Evolutionary conservation across 2,113 vertebrate genomes (phyloP).

Genomic region (Bufo bufo): DNA sequence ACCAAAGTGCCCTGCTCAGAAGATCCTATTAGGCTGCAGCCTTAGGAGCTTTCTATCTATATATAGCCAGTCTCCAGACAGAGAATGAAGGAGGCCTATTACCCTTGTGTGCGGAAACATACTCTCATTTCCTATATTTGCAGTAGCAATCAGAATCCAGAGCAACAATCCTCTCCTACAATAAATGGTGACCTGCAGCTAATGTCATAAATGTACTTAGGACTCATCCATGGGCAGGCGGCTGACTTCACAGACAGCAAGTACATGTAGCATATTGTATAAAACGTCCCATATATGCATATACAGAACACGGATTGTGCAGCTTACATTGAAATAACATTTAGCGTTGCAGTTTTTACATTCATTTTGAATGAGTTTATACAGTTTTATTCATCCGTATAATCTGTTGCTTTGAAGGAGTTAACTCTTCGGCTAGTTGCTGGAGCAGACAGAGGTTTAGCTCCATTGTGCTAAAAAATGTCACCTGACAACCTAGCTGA

Average conservation of each 20-base stretch:
- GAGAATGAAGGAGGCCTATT: background rate
- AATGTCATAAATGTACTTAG: background rate
- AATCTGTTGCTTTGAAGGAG: no score
- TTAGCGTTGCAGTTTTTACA: no score
- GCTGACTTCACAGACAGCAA: background rate
- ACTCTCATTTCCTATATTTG: background rate
- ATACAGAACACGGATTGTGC: background rate
- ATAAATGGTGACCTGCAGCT: background rate
- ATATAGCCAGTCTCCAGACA: constrained; percentile 15
- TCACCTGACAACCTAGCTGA: no score
- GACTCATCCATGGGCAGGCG: background rate
- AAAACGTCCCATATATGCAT: background rate
- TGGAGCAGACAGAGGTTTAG: no score
- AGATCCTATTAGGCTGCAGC: constrained; percentile 10
- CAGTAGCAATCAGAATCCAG: background rate
- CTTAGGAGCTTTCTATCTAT: constrained; percentile 36
- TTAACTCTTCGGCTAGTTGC: no score
- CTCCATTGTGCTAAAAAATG: no score
- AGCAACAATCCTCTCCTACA: no score
- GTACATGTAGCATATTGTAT: background rate
- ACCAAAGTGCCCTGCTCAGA: background rate
- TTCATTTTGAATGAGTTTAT: no score
- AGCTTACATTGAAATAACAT: no score
- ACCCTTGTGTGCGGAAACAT: background rate
- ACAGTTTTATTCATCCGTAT: no score